Conservation (phyloP, 2,797 vertebrate genomes). For the Peromyscus eremicus region DNA sequence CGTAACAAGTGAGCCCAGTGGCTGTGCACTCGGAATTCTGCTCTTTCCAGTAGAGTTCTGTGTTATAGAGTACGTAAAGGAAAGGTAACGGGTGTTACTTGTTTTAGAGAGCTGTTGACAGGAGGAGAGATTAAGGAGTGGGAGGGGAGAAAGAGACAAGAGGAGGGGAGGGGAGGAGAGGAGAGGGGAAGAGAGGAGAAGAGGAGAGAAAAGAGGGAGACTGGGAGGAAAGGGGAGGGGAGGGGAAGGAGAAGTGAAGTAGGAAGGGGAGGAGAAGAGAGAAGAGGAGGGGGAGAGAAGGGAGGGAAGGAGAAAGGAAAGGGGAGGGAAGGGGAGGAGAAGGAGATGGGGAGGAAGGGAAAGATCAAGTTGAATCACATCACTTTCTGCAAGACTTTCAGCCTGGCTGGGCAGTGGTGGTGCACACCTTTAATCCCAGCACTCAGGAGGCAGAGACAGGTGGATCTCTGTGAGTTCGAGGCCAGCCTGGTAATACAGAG, state of each 20-base stretch:
- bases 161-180: too few species aligned
- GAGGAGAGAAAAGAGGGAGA: not conserved
- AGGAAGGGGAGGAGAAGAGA: too few species aligned
- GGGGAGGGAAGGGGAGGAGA: accelerated
- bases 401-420: too few species aligned
- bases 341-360: not conserved
- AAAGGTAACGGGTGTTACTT: not conserved
- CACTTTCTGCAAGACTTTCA: not conserved
- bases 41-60: not conserved
- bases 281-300: accelerated
- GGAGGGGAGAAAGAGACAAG: too few species aligned
- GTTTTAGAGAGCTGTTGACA: not conserved
- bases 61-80: not conserved
- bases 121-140: not conserved
- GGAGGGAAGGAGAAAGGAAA: accelerated
- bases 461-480: too few species aligned
- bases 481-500: too few species aligned
- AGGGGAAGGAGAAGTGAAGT: too few species aligned
- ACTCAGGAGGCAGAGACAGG: too few species aligned
- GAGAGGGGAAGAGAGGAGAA: not conserved
- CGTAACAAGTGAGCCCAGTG: not conserved
- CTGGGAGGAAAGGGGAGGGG: too few species aligned
- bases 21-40: too few species aligned
- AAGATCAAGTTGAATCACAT: not conserved
- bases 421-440: too few species aligned